Evolutionary conservation across 2,797 vertebrate genomes (phyloP), one percentile per base, ranked within the genome.

Genomic region (Dendrocincla tyrannina): DNA sequence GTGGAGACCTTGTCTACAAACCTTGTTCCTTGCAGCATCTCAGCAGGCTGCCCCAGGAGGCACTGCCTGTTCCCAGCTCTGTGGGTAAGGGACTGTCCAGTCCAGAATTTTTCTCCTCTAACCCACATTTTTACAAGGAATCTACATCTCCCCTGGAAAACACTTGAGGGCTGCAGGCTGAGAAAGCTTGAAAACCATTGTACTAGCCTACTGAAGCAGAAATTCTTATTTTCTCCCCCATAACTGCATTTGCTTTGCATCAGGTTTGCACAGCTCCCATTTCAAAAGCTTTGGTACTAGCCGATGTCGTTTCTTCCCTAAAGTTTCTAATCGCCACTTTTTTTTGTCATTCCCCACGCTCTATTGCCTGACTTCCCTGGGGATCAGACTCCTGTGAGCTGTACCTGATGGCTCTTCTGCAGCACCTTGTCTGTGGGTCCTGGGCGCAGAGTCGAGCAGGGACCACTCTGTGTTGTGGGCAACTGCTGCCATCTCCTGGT

Each of bases 401-500:
- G 33, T 2, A 7, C 46, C 46, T 35, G 69, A 3, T 2, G 18
- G 60, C 70, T 2, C 18, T 15, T 67, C 63, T 33, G 35, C 64
- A 60, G 74, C 32, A 11, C 25, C 25, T 41, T 4, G 3, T 0
- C 27, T 11, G 22, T 5, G 9, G 56, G 27, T 75, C 56, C 39
- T 8, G 46, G 24, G 6, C 3, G 1, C 70, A 50, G 35, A 14
- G 37, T 74, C 20, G 5, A 35, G 28, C 42, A 18, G 42, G 9
- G 37, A 11, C 19, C 30, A 35, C 25, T 1, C 27, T 3, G 3
- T 87, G 68, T 0, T 18, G 28, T 44, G 56, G 37, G 63, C 68
- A 89, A 2, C 42, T 91, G 74, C 91, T 96, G 96, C 95, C 96
- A 97, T 88, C 96, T 93, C 4, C 94, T 95, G 96, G 93, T 33